Base-by-base conservation (phyloP, 1,140 invertebrate species). In the Plectrocnemia conspersa region DNA sequence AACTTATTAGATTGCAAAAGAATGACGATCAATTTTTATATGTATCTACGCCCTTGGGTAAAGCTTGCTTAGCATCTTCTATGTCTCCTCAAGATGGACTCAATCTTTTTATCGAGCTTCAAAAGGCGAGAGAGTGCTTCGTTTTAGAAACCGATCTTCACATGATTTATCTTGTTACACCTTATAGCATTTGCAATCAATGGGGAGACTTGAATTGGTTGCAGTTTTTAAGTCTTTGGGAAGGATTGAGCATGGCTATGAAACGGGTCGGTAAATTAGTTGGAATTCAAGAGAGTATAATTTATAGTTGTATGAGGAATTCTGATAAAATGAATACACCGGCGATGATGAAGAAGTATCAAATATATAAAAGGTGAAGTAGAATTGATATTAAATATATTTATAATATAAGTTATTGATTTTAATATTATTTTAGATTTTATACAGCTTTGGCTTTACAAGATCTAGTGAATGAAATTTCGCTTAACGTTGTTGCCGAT, bases 91-190 rank as follows among this genome's bases (percentile, higher is more conserved):
- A 89, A 68, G 93, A 98, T 68, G 93, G 91, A 2, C 73, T 97
- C 2, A 78, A 83, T 23, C 77, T 98, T 15, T 91, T 97, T 65
- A 82, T 83, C 62, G 95, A 98, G 69, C 68, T 98, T n/a, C 83
- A 93, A 66, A 88, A 85, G 71, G 93, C 95, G 0, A 76, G 93
- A 33, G 83, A 86, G 64, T 89, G 86, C 64, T 89, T 99, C 69
- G 92, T 94, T 0, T 73, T 99, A 6, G 93, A 97, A 65, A 92
- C 86, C 61, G 95, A 99, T 66, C 77, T 99, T 0, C 97, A 99
- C 72, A 80, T 98, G 24, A 82, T 98, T 40, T 98, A 98, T 73
- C 75, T 95, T 63, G 90, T 94, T 1, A 94, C 91, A 3, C 91
- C 91, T 1, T 87, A 91, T 49, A 89, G 85, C 66, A 80, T 88